Base-by-base conservation (phyloP, 92 coral and sea anemone species). In the Zoanthus gigantus region DNA sequence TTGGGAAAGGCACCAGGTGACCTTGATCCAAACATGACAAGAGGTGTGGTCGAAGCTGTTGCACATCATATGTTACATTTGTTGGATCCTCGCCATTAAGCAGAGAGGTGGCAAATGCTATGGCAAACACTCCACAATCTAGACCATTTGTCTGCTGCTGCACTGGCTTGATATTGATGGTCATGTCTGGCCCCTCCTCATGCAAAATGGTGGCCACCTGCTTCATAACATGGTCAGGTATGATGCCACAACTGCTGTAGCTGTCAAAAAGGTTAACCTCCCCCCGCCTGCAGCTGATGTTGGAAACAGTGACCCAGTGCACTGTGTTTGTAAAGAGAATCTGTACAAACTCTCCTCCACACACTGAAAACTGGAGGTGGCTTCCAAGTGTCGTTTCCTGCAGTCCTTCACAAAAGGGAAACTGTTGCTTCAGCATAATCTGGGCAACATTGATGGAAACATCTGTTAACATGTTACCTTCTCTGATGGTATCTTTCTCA, bases 291-390 rank as follows among this genome's bases (percentile, higher is more conserved):
- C 45, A 30, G 56, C 52, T 50, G 12, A 56, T 32, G 57, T 73
- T 74, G 50, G 44, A 30, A 29, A 87, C 80, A 66, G 92, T 89
- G 15, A 92, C 92, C 94, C 94, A 89, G 86, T 92, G 92, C 29
- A 85, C 44, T 71, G 74, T 80, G 32, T 90, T 88, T 79, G 85
- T 87, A 48, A 89, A 90, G 13, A 92, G 71, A n/a, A 85, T 82
- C 83, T 92, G 92, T 37, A 89, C 89, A 84, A 92, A 92, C 10
- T 92, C 90, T 17, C 94, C 94, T 69, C 84, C 74, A 52, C 67
- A 73, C 34, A 84, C 84, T 34, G 80, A 82, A 56, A 92, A 92
- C 29, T 80, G 72, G 88, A 34, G 58, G 66, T 45, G 45, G 89
- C 84, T 85, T 53, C 90, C 92, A 30, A 90, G 75, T 50, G 71